Base-by-base conservation (phyloP, 2,113 vertebrate species). In the Corvus cornix region DNA sequence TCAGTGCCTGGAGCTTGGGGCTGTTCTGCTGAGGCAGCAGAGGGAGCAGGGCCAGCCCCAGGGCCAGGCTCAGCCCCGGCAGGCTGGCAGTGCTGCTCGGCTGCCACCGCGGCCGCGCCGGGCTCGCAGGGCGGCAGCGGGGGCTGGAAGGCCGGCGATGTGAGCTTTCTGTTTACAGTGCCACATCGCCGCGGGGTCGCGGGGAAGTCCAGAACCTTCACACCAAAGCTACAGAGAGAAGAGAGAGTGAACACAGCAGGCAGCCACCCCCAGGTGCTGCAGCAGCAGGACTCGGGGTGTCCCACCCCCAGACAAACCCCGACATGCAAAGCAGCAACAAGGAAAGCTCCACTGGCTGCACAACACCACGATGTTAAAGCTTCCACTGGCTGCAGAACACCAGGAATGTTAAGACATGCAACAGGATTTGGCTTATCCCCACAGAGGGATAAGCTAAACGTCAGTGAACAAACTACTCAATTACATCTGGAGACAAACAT, bases 81-180 rank as follows among this genome's bases (percentile, higher is more conserved):
- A 64, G 97, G 97, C 70, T 87, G 98, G 20, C 97, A 81, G 95
- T 94, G 98, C 94, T 96, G 98, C 96, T 99, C 99, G 39, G 96
- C 95, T 31, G 74, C 92, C 35, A 96, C 68, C 89, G 95, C 95
- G 33, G 77, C 91, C 35, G 96, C 68, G 88, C 96, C 95, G 96
- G 98, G 98, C 98, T 99, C 99, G 67, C 98, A 96, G 60, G 99
- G 99, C 85, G 99, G 99, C 94, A 99, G 98, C n/a, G 99, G 99
- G 16, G 99, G 99, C 97, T 99, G 99, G 98, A 99, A 99, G 98
- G 99, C 98, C 7, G 99, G 99, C 89, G 99, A 99, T 68, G 98
- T 98, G 97, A 99, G 99, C 98, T 99, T 99, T 99, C 99, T 99
- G 98, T 96, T 98, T 98, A 99, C 97, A 95, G 99, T 99, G 98